Base-by-base conservation (phyloP, 2,888 invertebrate genomes). In the Lepidochitona cinerea region DNA sequence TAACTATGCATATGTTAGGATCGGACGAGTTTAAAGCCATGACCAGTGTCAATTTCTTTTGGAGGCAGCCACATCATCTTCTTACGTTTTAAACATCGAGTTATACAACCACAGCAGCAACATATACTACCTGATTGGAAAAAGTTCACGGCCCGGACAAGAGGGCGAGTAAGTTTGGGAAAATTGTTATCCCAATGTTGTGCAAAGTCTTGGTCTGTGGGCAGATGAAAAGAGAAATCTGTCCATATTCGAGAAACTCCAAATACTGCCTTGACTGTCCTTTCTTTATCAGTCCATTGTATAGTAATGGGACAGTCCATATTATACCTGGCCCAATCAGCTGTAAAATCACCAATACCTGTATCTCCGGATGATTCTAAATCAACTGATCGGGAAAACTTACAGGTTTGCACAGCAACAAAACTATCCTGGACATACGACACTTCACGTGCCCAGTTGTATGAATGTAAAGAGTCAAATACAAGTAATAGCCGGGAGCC, bases 1-100 rank as follows among this genome's bases (percentile, higher is more conserved):
- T n/a, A n/a, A n/a, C n/a, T 4, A 49, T 49, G 3, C 18, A 49
- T n/a, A 49, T n/a, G 3, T 37, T 75, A 86, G 23, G 85, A 83
- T 35, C 85, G 79, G 6, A 90, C 79, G 36, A 90, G 80, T 70
- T 86, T 87, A 71, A 90, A 89, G 0, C 90, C 90, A 80, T 90
- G 90, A 1, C 89, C 89, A 2, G 90, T 90, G 73, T 89, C 88
- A 1, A 87, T 73, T 68, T 88, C 85, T 53, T 82, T 79, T 9
- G 90, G 90, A 4, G 89, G 89, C 14, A 89, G 75, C 84, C 88
- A 87, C 7, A 76, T 76, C 86, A 90, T 86, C 66, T 86, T 81
- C 73, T 84, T 80, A 12, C 89, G 81, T n/a, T 83, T 80, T 41
- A 89, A 66, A 81, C 88, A 88, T 1, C 82, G 74, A 5, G 84